Evolutionary conservation across 2,797 vertebrate species (phyloP).

Genomic region (Coregonus ussuriensis): DNA sequence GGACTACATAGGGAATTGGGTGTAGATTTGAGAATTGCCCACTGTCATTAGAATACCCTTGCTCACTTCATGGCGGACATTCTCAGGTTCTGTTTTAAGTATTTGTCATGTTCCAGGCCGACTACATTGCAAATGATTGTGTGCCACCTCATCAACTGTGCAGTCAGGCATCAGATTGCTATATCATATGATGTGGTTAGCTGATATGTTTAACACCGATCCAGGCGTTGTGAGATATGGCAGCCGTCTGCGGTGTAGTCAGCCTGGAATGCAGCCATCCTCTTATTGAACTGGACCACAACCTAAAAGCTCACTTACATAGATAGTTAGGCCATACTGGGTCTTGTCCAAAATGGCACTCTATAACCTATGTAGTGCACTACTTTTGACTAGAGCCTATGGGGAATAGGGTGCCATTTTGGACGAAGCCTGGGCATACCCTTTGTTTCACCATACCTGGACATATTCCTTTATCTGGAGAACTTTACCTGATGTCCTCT

Average conservation of each 20-base stretch:
- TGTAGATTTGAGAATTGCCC: not conserved
- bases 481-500: conserved; percentile 59
- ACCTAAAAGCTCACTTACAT: not conserved
- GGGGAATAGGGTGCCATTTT: conserved; percentile 2
- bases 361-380: not conserved
- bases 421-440: conserved; percentile 28
- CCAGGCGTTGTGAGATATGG: not conserved
- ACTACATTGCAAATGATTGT: not conserved
- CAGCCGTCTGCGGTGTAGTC: not conserved
- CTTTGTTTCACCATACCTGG: not conserved
- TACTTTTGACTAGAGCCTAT: not conserved
- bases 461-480: conserved; percentile 36
- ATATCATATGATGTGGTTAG: not conserved
- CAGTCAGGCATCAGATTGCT: not conserved
- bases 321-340: not conserved
- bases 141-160: not conserved
- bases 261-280: not conserved
- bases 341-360: not conserved
- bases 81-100: not conserved
- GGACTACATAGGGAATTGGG: not conserved
- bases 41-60: not conserved
- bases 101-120: not conserved
- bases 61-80: not conserved
- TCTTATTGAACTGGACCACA: conserved; percentile 1
- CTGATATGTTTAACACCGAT: not conserved